These are phyloP conservation scores for Melieria omissa DNA, from an alignment of 2,888 invertebrate species.

Conservation along the genomic window DNA sequence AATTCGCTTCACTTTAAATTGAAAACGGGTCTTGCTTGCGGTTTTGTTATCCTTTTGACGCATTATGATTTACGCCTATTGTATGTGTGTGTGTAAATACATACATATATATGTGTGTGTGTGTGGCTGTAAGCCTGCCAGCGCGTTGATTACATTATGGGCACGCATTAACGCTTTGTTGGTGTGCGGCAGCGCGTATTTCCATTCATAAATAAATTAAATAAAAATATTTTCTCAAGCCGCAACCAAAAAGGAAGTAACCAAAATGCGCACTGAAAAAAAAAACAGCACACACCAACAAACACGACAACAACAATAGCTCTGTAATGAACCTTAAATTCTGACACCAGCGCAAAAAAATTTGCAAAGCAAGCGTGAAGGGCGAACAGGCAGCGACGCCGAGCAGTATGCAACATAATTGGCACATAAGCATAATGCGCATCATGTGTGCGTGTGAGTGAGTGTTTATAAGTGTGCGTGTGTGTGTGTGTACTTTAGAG, in stretches of 20 bases:
- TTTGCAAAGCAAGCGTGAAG: not conserved
- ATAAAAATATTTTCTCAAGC: slow-evolving; percentile 62
- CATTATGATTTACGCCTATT: not conserved
- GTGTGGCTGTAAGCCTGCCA: slow-evolving; percentile 19
- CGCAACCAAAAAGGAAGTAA: not conserved
- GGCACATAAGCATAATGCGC: not conserved
- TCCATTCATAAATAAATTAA: slow-evolving; percentile 61
- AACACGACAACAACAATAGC: not conserved
- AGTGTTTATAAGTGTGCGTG: slow-evolving; percentile 27
- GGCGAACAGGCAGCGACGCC: not conserved
- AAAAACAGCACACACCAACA: slow-evolving; percentile 9
- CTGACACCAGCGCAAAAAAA: not conserved
- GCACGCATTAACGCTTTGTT: slow-evolving; percentile 22
- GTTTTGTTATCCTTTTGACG: too few species aligned
- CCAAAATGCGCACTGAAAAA: not conserved
- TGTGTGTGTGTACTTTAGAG: not conserved
- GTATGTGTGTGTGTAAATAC: not conserved
- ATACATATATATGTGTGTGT: not conserved
- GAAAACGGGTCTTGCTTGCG: too few species aligned
- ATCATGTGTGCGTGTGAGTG: not conserved
- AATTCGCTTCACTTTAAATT: too few species aligned
- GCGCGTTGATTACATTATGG: slow-evolving; percentile 29
- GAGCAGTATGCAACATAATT: slow-evolving; percentile 14
- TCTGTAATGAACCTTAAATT: slow-evolving; percentile 15
- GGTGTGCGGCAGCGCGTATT: slow-evolving; percentile 4